phyloP scores from a whole-genome alignment of 2,113 vertebrate genomes.

The Lampris incognitus region DNA sequence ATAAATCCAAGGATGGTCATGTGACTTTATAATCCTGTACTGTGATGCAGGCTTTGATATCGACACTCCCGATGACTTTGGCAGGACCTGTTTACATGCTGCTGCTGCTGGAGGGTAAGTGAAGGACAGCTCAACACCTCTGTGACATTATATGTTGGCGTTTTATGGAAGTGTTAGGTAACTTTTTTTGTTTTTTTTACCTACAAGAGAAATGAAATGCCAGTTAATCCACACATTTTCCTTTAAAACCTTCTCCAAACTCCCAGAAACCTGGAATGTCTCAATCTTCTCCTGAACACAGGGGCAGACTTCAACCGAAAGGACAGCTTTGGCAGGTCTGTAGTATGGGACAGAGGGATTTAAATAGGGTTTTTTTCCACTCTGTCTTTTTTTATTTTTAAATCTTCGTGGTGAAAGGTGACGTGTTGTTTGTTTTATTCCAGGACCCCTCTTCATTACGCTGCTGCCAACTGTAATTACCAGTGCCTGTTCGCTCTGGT shows the following conservation, averaged over 20 bases:
- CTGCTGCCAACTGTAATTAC: constrained; percentile 99
- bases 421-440: constrained; percentile 51
- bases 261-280: constrained; percentile 96
- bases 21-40: constrained; percentile 18
- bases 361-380: background rate
- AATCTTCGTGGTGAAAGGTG: constrained; percentile 32
- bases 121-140: background rate
- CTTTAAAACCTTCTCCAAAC: background rate
- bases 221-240: background rate
- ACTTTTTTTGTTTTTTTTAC: background rate
- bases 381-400: background rate
- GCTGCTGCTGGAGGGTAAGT: constrained; percentile 98
- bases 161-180: background rate
- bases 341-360: constrained; percentile 5
- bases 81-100: constrained; percentile 98
- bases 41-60: constrained; percentile 91
- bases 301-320: constrained; percentile 98
- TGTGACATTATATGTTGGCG: background rate
- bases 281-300: constrained; percentile 96
- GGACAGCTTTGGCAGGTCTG: constrained; percentile 97
- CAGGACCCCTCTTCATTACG: constrained; percentile 97
- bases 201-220: background rate
- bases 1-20: background rate
- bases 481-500: constrained; percentile 99
- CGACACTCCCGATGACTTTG: constrained; percentile 98